phyloP scores from a whole-genome alignment of 2,888 invertebrate genomes.

The Eupeodes luniger region DNA sequence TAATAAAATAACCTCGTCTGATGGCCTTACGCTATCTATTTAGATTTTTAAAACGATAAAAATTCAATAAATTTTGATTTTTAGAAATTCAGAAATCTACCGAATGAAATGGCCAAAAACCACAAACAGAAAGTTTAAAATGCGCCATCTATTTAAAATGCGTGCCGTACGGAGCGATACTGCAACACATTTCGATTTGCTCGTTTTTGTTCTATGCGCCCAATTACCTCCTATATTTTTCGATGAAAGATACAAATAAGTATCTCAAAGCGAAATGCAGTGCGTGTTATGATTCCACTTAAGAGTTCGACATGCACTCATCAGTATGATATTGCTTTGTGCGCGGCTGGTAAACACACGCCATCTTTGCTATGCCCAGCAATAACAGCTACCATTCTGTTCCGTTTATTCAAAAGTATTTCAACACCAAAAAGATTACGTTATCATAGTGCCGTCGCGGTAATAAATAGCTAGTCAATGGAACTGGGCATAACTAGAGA shows the following conservation, averaged over 20 bases:
- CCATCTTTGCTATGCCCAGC: constrained; percentile 13
- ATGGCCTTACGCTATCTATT: no score
- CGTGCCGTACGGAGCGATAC: no score
- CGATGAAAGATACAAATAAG: constrained; percentile 48
- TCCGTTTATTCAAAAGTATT: constrained; percentile 53
- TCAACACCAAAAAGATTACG: constrained; percentile 47
- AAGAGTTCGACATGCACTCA: constrained; percentile 66
- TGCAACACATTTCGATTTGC: constrained; percentile 17
- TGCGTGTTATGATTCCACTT: constrained; percentile 69
- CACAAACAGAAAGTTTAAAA: neutral
- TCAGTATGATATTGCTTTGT: constrained; percentile 61
- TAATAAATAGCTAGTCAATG: constrained; percentile 73
- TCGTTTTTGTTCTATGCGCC: neutral
- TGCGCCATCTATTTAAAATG: constrained; percentile 10
- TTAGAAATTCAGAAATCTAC: no score
- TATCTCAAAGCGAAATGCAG: constrained; percentile 60
- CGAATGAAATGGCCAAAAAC: no score
- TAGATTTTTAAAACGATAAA: no score
- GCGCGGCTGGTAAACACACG: constrained; percentile 43
- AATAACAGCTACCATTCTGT: constrained; percentile 17
- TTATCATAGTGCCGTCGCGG: constrained; percentile 62
- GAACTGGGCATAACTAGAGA: constrained; percentile 53
- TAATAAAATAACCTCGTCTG: no score
- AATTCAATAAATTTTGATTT: no score
- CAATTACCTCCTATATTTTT: constrained; percentile 48